A percentile compares a stretch with the other conserved stretches of the same genome.
phyloP scores from a whole-genome alignment of 2,888 invertebrate species.

The Eulithis prunata region DNA sequence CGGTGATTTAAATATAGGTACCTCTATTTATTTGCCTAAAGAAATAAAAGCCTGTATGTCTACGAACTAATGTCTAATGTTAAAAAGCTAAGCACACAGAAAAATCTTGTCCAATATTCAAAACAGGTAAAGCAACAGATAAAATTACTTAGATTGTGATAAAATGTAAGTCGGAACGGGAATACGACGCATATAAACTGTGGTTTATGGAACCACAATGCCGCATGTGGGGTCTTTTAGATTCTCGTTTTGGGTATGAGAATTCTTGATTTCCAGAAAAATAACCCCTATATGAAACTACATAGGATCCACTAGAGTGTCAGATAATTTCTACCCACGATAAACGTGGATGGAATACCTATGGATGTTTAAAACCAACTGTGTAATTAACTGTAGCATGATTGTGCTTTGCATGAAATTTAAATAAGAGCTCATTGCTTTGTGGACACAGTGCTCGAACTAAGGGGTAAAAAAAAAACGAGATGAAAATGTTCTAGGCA shows the following conservation, averaged over 20 bases:
- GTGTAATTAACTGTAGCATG: conserved; percentile 36
- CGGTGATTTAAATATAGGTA: no score
- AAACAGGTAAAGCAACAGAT: conserved; percentile 31
- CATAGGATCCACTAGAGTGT: conserved; percentile 1
- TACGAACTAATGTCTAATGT: conserved; percentile 9
- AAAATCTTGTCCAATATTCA: conserved; percentile 24
- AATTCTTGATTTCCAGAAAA: conserved; percentile 2
- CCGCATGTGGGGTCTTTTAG: conserved; percentile 37
- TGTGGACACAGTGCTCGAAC: conserved; percentile 3
- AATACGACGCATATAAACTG: conserved; percentile 35
- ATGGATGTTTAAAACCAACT: conserved; percentile 32
- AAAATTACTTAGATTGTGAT: conserved; percentile 32
- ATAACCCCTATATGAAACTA: conserved; percentile 8
- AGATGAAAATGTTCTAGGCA: no score
- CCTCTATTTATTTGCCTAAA: no score
- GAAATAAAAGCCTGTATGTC: neutral
- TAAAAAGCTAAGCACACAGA: conserved; percentile 8
- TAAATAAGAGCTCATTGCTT: conserved; percentile 10
- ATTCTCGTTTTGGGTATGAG: conserved; percentile 4
- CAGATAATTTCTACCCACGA: conserved; percentile 1
- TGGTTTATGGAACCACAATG: conserved; percentile 27
- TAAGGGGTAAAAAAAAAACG: neutral
- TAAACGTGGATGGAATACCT: conserved; percentile 29
- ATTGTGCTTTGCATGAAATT: conserved; percentile 32
- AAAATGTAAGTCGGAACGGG: conserved; percentile 27